Evolutionary conservation across 2,797 vertebrate genomes (phyloP), one percentile per base, ranked within the genome.

Genomic region (Karalla daura): DNA sequence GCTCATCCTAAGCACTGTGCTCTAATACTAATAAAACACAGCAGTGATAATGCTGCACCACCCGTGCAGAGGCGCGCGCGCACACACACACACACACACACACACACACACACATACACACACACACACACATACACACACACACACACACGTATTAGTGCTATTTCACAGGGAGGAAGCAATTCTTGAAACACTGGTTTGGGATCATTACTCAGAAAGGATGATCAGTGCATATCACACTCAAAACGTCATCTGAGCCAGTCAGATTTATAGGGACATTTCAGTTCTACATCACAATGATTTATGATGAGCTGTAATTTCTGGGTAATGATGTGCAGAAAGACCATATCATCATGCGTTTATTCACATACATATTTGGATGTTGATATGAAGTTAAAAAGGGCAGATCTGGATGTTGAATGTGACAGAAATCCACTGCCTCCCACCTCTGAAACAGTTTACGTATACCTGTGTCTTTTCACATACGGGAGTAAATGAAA

Each of bases 1-100:
- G 74, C 67, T 88, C 76, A 75, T 82, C 65, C 80, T 77, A 71
- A 90, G 72, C 84, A 54, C 84, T 67, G 75, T 45, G 72, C 84
- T 84, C 78, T 84, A 83, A 88, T 84, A 52, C 82, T 81, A 78
- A 87, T 88, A 86, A 85, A 87, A 75, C 76, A 74, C 70, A 70
- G 61, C 65, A 20, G 79, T 50, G 78, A 55, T 86, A 89, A 89
- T 84, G 62, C 80, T 58, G 60, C 61, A 46, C 64, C 39, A 25
- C 46, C 39, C 53, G 28, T 47, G 39, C 28, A 45, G 23, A 55
- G 25, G 15, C 15, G 62, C 56, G 37, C 23, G 35, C 56, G 23
- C 44, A 69, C 53, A 47, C 28, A 65, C 56, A 43, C 23, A 40
- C 56, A 25, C 44, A 69, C 53, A 47, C 28, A 50, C 49, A 47